Evolutionary conservation across 2,113 vertebrate genomes (phyloP).

Genomic region (Kobus ellipsiprymnus): DNA sequence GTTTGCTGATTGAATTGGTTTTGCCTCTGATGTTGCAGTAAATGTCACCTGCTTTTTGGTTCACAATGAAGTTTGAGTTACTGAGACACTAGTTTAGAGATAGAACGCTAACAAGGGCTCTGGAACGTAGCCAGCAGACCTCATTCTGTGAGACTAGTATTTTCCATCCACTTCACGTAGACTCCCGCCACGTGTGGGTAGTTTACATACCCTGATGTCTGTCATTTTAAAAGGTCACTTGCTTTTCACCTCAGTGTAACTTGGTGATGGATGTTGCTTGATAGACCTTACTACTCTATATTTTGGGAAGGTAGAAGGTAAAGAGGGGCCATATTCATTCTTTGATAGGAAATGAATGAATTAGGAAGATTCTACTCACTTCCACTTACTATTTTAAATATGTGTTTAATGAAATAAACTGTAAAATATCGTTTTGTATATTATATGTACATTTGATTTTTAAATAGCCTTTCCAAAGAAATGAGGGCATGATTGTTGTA

Average conservation of each 20-base stretch:
- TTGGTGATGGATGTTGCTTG: background rate
- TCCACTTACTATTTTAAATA: slow-evolving; percentile 60
- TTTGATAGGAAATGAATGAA: slow-evolving; percentile 58
- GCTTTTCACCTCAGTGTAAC: background rate
- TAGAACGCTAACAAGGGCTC: background rate
- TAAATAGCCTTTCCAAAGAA: slow-evolving; percentile 75
- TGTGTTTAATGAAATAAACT: slow-evolving; percentile 64
- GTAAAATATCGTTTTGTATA: slow-evolving; percentile 77
- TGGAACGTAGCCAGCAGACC: background rate
- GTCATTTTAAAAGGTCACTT: background rate
- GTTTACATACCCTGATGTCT: background rate
- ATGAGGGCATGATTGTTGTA: slow-evolving; percentile 68
- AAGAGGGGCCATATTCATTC: slow-evolving; percentile 44
- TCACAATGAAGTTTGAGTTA: background rate
- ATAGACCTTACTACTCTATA: background rate
- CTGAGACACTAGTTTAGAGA: background rate
- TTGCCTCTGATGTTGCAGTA: background rate
- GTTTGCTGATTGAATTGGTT: background rate
- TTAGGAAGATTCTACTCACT: slow-evolving; percentile 45
- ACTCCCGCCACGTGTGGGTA: background rate
- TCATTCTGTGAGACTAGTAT: background rate
- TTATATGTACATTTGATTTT: slow-evolving; percentile 82
- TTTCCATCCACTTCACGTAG: background rate
- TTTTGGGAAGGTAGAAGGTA: background rate
- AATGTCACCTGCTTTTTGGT: background rate